Percentiles rank a stretch among this genome's conserved stretches.
Conservation (phyloP, 2,797 vertebrate genomes). For the Nyctibius grandis region DNA sequence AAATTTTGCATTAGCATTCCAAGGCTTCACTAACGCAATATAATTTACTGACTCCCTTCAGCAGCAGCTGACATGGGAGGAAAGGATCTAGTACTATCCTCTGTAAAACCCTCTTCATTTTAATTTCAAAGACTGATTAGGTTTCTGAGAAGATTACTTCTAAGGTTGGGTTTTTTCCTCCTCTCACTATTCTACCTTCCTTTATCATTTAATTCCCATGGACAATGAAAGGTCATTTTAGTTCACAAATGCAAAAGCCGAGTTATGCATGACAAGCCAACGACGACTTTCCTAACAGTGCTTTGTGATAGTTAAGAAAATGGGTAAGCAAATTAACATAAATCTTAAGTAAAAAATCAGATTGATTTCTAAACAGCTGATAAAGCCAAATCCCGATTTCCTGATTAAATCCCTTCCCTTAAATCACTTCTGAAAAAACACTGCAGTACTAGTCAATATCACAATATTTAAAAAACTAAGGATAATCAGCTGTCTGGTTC, state of each 20-base stretch:
- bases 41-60: background rate
- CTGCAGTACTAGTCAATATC: background rate
- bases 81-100: background rate
- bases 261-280: background rate
- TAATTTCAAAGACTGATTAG: background rate
- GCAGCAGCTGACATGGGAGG: background rate
- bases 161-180: fast-evolving
- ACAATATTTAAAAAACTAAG: background rate
- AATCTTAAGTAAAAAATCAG: background rate
- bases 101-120: background rate
- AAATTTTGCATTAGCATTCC: background rate
- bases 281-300: background rate
- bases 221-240: background rate
- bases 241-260: background rate
- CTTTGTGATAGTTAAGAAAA: background rate
- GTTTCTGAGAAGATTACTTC: background rate
- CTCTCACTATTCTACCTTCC: background rate
- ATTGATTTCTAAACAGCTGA: background rate
- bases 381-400: background rate
- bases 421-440: background rate
- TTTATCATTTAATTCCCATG: background rate
- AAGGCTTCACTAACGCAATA: background rate
- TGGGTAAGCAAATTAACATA: background rate
- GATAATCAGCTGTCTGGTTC: background rate
- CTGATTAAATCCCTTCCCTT: background rate